Evolutionary conservation across 2,888 invertebrate genomes (phyloP).

Genomic region (Aplocera efformata): DNA sequence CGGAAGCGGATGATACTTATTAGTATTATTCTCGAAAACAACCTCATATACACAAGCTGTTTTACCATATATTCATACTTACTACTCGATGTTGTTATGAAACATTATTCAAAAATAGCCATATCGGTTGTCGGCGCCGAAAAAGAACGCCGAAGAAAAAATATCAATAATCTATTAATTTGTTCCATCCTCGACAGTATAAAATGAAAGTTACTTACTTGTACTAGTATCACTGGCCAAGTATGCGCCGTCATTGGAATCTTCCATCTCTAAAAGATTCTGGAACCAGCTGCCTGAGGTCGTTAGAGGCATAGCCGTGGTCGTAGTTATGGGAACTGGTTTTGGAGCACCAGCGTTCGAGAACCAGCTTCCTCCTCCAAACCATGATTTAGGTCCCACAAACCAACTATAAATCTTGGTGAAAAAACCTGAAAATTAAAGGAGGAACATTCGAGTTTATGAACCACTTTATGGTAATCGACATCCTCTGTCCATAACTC

Average conservation of each 20-base stretch:
- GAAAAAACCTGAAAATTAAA: conserved; percentile 50
- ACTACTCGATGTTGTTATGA: too few relatives aligned
- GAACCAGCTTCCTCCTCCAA: conserved; percentile 71
- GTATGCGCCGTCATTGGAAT: conserved; percentile 50
- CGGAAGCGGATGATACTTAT: too few relatives aligned
- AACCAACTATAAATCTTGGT: conserved; percentile 63
- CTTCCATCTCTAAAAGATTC: conserved; percentile 60
- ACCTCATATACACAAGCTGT: too few relatives aligned
- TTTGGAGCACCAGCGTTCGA: conserved; percentile 37
- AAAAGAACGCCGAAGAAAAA: too few relatives aligned
- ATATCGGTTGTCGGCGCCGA: too few relatives aligned
- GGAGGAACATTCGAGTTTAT: not conserved
- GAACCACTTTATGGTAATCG: too few relatives aligned
- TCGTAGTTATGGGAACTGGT: conserved; percentile 47
- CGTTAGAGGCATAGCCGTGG: conserved; percentile 43
- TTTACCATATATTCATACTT: too few relatives aligned
- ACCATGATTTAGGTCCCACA: conserved; percentile 61
- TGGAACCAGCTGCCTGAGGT: conserved; percentile 65
- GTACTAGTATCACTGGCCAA: conserved; percentile 25
- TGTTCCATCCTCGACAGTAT: too few relatives aligned
- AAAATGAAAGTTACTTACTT: conserved; percentile 27
- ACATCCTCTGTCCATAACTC: too few relatives aligned
- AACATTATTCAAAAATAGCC: too few relatives aligned
- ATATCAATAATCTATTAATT: too few relatives aligned
- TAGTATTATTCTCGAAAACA: too few relatives aligned